Evolutionary conservation across 2,888 invertebrate genomes (phyloP).

Genomic region (Vanessa cardui): DNA sequence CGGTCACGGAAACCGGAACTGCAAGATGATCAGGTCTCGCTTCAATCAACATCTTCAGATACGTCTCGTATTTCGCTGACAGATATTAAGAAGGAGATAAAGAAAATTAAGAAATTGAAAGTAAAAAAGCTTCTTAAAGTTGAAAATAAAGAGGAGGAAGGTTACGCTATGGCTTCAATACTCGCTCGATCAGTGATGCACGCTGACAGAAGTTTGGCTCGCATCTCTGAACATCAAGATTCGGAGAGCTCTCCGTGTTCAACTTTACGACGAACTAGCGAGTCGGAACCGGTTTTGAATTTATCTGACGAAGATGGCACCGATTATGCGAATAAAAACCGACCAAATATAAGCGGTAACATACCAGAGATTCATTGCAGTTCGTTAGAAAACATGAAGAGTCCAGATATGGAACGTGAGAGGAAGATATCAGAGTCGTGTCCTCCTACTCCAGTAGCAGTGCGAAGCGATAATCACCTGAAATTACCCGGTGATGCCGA

Average conservation of each 20-base stretch:
- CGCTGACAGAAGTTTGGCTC: constrained; percentile 82
- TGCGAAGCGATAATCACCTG: constrained; percentile 65
- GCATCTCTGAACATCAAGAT: constrained; percentile 82
- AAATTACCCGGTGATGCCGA: constrained; percentile 65
- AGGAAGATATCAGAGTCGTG: constrained; percentile 75
- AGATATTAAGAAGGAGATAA: constrained; percentile 72
- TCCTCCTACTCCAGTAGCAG: constrained; percentile 68
- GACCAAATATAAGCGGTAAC: constrained; percentile 38
- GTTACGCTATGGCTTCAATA: constrained; percentile 85
- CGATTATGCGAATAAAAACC: constrained; percentile 29
- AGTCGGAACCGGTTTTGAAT: constrained; percentile 67
- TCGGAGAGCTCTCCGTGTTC: constrained; percentile 72
- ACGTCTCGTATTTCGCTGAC: constrained; percentile 71
- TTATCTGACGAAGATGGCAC: constrained; percentile 54
- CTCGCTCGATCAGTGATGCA: constrained; percentile 85
- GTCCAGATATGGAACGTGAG: constrained; percentile 47
- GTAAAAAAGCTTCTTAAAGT: constrained; percentile 67
- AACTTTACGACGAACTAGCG: constrained; percentile 67
- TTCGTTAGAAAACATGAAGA: constrained; percentile 68
- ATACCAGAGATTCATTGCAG: constrained; percentile 66
- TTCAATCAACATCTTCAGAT: constrained; percentile 79
- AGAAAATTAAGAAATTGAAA: constrained; percentile 71
- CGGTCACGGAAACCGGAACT: constrained; percentile 77
- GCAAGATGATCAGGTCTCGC: constrained; percentile 77
- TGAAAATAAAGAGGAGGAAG: constrained; percentile 70